Base-by-base conservation (phyloP, 2,113 vertebrate genomes). In the Antennarius striatus region DNA sequence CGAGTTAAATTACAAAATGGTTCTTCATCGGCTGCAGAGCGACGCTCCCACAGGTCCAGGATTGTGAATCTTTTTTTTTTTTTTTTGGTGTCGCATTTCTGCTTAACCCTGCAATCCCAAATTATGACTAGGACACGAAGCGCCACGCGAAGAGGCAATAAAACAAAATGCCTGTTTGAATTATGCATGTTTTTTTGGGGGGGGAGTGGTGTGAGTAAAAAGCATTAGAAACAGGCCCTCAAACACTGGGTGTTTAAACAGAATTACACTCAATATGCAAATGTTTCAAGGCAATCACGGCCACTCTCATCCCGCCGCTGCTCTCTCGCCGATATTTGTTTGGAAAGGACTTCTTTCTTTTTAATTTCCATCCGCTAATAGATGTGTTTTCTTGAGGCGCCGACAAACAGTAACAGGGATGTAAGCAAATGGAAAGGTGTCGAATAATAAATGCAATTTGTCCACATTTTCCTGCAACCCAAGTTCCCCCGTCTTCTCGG, bases 251-350 rank as follows among this genome's bases (percentile, higher is more conserved):
- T 55, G 77, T 71, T 57, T 73, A 77, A 84, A 84, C 73, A 68
- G 68, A 78, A 69, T 75, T 80, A 59, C 80, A 82, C 84, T 88
- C 82, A 83, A 64, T 81, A 86, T 86, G 86, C 73, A 75, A 83
- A 83, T 36, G 54, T 77, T 84, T 74, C 66, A 64, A 76, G 52
- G 69, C 63, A 72, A 68, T 72, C 69, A 69, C 55, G 63, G 55
- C 59, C 40, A 56, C 10, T 12, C 54, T 63, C 59, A 56, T 39
- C 3, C 22, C 22, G 4, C 17, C 45, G 47, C 57, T 62, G 66
- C 70, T 66, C 15, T 17, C 63, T 53, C 36, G 57, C 48, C 17
- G 71, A 42, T 74, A 68, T 80, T 50, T 57, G 48, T 29, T 30
- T 60, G 73, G 28, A 75, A 64, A 70, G 53, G 53, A 82, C 79